Base-by-base conservation (phyloP, 1,140 invertebrate species). In the Neelides sp. region DNA sequence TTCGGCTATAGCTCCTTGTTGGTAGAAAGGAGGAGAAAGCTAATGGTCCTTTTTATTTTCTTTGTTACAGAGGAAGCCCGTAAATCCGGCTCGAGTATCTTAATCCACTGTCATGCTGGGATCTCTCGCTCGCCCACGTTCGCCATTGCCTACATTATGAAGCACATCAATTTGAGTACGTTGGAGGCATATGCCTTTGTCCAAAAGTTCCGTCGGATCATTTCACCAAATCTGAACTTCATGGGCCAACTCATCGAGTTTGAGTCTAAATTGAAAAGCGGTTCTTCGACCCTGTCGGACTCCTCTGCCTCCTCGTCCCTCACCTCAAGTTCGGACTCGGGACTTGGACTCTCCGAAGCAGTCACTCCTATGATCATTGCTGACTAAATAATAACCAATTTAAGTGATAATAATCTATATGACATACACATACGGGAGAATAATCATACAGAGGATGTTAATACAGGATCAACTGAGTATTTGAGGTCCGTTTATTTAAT, bases 171-270 rank as follows among this genome's bases (percentile, higher is more conserved):
- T 40, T 67, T 91, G 64, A 79, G 78, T n/a, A 85, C 91, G 75
- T 74, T 86, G 23, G 86, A 94, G 61, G 88, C 90, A 2, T 94
- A 89, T 71, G 79, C 83, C 59, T 76, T 82, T 62, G 90, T 96
- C 30, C 90, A 93, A 65, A 75, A 75, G 39, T 79, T 80, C 39
- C 74, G 92, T 41, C 78, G 80, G 24, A 94, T 95, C 65, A 94
- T 97, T 60, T 92, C 89, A 40, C 91, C 91, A 1, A 94, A 98
- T 69, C 77, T 97, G 39, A 96, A 96, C 65, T 98, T 98, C 69
- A 91, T 98, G 80, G 88, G 83, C 8, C 92, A 96, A 68, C 72
- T 98, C 58, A 70, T 88, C 30, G 87, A 95, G 63, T 77, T 89
- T 61, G 88, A 93, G 64, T 42, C 50, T 3, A 60, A 60, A 37